Evolutionary conservation across 2,797 vertebrate genomes (phyloP).

Genomic region (Gila robusta): DNA sequence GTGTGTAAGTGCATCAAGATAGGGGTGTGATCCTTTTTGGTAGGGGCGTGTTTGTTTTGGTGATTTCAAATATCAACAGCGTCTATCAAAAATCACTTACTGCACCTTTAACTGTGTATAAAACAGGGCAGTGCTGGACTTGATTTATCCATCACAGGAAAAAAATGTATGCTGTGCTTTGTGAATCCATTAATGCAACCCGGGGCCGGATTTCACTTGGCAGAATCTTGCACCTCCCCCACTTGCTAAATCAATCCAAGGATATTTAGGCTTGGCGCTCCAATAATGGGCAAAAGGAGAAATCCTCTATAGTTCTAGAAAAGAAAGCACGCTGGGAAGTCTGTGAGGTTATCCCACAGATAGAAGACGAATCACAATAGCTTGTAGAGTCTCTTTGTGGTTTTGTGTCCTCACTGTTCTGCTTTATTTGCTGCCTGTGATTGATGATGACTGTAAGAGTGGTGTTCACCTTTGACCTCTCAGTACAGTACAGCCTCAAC

Average conservation of each 20-base stretch:
- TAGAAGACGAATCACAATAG: not conserved
- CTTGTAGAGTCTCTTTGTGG: conserved; percentile 18
- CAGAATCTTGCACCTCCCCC: conserved; percentile 22
- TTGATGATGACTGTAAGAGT: conserved; percentile 26
- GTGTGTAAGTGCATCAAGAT: not conserved
- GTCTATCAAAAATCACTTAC: not conserved
- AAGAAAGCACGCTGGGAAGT: not conserved
- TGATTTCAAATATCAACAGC: not conserved
- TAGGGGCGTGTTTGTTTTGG: not conserved
- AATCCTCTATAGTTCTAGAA: not conserved
- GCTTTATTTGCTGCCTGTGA: conserved; percentile 30
- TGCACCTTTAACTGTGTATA: not conserved
- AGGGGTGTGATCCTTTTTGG: no score
- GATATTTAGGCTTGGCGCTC: conserved; percentile 2
- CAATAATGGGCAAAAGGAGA: conserved; percentile 7
- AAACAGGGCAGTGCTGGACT: conserved; percentile 26
- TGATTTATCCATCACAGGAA: conserved; percentile 46
- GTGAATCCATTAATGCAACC: conserved; percentile 41
- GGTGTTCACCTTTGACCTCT: conserved; percentile 23
- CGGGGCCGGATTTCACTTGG: not conserved
- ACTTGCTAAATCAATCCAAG: conserved; percentile 6
- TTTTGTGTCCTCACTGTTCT: not conserved
- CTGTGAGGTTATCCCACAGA: not conserved
- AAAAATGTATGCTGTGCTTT: conserved; percentile 32
- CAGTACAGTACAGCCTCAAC: conserved; percentile 3